Conservation (phyloP, 2,888 invertebrate genomes). For the Odontocolon sp. region DNA sequence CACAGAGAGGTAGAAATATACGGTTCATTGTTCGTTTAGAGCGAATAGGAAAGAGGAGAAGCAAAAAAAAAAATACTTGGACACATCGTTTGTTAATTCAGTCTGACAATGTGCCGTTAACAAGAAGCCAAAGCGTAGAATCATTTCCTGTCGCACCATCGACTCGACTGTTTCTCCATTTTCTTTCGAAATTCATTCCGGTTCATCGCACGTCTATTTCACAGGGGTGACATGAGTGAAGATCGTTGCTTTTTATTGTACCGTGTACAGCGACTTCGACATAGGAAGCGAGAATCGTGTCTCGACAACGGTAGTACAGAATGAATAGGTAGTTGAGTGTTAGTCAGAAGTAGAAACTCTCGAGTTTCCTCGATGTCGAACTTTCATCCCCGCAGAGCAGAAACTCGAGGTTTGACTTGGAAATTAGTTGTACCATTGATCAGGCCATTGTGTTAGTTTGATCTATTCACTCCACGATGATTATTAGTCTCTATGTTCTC, state of each 20-base stretch:
- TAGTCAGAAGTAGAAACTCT: conserved; percentile 14
- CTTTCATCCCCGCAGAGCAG: conserved; percentile 41
- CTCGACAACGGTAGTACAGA: background rate
- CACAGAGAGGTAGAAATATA: conserved; percentile 39
- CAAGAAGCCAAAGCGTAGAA: conserved; percentile 47
- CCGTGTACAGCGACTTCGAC: too few relatives aligned
- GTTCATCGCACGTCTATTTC: background rate
- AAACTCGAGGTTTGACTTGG: conserved; percentile 48
- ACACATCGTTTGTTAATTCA: conserved; percentile 54
- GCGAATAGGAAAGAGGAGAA: background rate
- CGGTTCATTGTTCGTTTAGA: conserved; percentile 48
- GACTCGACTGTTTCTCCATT: conserved; percentile 35
- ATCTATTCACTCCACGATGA: conserved; percentile 54
- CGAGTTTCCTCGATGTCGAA: conserved; percentile 25
- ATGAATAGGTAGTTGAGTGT: background rate
- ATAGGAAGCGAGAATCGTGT: conserved; percentile 8
- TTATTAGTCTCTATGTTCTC: conserved; percentile 50
- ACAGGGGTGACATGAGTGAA: too few relatives aligned
- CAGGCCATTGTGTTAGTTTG: conserved; percentile 57
- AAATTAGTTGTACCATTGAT: conserved; percentile 58
- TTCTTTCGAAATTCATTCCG: conserved; percentile 19
- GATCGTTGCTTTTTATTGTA: too few relatives aligned
- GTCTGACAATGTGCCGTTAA: conserved; percentile 54
- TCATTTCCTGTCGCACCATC: conserved; percentile 3
- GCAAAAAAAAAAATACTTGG: conserved; percentile 38